These are phyloP conservation scores for Ciconia maguari DNA, from an alignment of 2,113 vertebrate species.

Conservation along the genomic window DNA sequence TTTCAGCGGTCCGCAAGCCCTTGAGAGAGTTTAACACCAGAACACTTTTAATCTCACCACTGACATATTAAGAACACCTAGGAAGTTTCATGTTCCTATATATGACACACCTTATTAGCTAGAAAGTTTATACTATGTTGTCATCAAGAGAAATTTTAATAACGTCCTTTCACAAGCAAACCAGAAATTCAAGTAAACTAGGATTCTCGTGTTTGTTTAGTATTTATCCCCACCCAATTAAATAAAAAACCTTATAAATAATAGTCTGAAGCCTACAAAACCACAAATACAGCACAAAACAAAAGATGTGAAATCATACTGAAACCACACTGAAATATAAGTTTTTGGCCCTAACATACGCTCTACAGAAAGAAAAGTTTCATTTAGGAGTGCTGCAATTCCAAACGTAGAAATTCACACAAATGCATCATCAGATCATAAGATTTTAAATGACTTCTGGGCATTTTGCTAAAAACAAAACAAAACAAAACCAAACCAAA, in stretches of 20 bases:
- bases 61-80: neutral
- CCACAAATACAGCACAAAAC: conserved; percentile 11
- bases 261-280: conserved; percentile 31
- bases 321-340: neutral
- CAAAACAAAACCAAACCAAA: neutral
- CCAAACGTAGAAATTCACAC: neutral
- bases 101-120: conserved; percentile 20
- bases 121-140: conserved; percentile 24
- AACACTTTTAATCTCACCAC: neutral
- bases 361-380: neutral
- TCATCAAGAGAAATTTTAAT: conserved; percentile 50
- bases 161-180: conserved; percentile 51
- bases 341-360: neutral
- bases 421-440: neutral
- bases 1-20: neutral
- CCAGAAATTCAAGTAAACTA: conserved; percentile 63
- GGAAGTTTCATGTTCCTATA: neutral
- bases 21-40: neutral
- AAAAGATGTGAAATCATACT: conserved; percentile 33
- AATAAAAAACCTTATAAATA: conserved; percentile 18
- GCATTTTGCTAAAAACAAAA: neutral
- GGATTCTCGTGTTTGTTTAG: conserved; percentile 35
- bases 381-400: neutral
- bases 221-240: conserved; percentile 27
- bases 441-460: neutral